Evolutionary conservation across 2,888 invertebrate species (phyloP).

Genomic region (Quadroppia sp.): DNA sequence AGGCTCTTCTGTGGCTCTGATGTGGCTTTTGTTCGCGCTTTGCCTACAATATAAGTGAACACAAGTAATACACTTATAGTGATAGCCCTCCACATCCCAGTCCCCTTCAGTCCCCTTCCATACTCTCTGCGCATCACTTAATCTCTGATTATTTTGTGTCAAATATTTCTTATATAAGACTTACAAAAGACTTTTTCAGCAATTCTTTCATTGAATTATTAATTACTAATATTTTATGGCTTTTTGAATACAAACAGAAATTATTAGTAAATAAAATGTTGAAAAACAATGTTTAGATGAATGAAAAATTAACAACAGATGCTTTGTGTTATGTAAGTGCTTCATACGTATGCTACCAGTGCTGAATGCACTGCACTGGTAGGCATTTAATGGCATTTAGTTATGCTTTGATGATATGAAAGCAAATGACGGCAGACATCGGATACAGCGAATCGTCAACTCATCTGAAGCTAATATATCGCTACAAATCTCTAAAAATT

Average conservation of each 20-base stretch:
- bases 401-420: constrained; percentile 2
- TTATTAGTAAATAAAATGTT: background rate
- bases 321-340: background rate
- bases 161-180: background rate
- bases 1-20: constrained; percentile 1
- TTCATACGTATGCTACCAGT: background rate
- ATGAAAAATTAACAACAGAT: background rate
- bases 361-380: background rate
- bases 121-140: constrained; percentile 8
- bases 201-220: background rate
- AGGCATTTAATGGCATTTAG: constrained; percentile 10
- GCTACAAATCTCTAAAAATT: constrained; percentile 27
- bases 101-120: background rate
- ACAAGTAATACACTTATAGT: background rate
- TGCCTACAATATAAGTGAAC: background rate
- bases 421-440: constrained; percentile 2
- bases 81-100: background rate
- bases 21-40: background rate
- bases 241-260: background rate
- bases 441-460: background rate
- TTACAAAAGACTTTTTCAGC: background rate
- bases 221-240: constrained; percentile 2
- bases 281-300: background rate
- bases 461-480: constrained; percentile 10
- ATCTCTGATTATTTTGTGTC: background rate